A percentile compares a stretch with the other conserved stretches of the same genome.
These are phyloP conservation scores for Florisuga fusca DNA, from an alignment of 2,797 vertebrate genomes.

Conservation along the genomic window DNA sequence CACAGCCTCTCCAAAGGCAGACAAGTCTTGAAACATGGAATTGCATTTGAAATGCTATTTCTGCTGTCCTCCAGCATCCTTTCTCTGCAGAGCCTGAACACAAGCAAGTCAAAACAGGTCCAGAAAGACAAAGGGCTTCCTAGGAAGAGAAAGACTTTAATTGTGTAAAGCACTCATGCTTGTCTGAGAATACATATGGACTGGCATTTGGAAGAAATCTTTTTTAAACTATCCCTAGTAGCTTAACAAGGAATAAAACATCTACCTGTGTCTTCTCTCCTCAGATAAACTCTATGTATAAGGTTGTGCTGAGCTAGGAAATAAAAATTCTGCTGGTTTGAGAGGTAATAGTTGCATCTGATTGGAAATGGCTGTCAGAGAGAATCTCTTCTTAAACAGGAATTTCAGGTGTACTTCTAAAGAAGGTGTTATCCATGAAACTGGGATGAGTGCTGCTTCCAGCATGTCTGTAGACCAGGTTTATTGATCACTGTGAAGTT, in stretches of 20 bases:
- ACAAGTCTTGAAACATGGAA: neutral
- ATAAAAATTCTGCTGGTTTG: neutral
- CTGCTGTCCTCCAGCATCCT: neutral
- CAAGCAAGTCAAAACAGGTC: neutral
- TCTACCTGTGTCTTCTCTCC: neutral
- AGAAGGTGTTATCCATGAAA: neutral
- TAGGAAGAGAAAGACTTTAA: neutral
- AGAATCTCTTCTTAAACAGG: neutral
- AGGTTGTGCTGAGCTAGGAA: neutral
- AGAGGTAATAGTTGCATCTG: neutral
- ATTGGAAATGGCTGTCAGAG: neutral
- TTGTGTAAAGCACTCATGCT: neutral
- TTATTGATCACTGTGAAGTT: neutral
- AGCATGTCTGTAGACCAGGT: neutral
- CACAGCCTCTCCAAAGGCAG: neutral
- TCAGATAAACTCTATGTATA: rapidly evolving
- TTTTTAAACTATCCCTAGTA: neutral
- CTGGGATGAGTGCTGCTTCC: neutral
- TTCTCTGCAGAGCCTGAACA: neutral
- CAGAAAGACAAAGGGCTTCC: neutral
- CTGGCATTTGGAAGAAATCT: neutral
- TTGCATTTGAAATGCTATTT: neutral
- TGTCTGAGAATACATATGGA: neutral
- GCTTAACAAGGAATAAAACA: neutral
- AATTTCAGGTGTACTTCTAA: neutral